These are phyloP conservation scores for Nemotelus nigrinus DNA, from an alignment of 2,888 invertebrate species.

Conservation along the genomic window DNA sequence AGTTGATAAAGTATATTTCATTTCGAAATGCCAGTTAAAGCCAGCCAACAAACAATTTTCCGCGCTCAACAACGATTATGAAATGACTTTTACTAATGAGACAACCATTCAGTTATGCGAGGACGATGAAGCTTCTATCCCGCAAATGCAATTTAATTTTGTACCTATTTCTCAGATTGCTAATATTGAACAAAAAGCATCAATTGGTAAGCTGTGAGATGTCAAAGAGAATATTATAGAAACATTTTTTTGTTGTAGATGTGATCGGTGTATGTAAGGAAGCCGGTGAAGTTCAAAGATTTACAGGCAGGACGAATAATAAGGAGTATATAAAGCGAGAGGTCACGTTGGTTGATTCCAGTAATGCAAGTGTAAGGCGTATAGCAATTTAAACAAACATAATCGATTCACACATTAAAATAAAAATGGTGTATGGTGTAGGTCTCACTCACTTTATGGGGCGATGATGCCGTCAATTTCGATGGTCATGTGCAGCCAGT, in stretches of 20 bases:
- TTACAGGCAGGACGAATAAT: constrained; percentile 79
- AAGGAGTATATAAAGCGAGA: constrained; percentile 91
- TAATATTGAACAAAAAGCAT: constrained; percentile 71
- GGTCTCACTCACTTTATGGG: constrained; percentile 92
- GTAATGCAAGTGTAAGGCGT: constrained; percentile 73
- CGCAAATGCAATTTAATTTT: constrained; percentile 81
- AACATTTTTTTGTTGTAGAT: constrained; percentile 68
- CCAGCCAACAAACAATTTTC: constrained; percentile 92
- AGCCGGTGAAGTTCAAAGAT: constrained; percentile 74
- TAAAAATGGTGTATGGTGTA: constrained; percentile 55
- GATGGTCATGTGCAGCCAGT: constrained; percentile 81
- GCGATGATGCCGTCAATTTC: constrained; percentile 86
- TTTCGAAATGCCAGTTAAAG: constrained; percentile 86
- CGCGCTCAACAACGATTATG: constrained; percentile 91
- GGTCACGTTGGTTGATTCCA: constrained; percentile 84
- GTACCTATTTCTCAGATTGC: constrained; percentile 79
- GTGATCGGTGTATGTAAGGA: constrained; percentile 87
- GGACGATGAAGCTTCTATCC: constrained; percentile 73
- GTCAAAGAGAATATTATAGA: not conserved
- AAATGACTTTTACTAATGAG: constrained; percentile 87
- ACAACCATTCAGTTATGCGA: constrained; percentile 72
- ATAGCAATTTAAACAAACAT: not conserved
- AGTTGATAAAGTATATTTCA: constrained; percentile 87
- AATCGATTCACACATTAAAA: not conserved
- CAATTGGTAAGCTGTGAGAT: constrained; percentile 71